These are phyloP conservation scores for Nycticebus coucang DNA, from an alignment of 2,113 vertebrate species.

Conservation along the genomic window DNA sequence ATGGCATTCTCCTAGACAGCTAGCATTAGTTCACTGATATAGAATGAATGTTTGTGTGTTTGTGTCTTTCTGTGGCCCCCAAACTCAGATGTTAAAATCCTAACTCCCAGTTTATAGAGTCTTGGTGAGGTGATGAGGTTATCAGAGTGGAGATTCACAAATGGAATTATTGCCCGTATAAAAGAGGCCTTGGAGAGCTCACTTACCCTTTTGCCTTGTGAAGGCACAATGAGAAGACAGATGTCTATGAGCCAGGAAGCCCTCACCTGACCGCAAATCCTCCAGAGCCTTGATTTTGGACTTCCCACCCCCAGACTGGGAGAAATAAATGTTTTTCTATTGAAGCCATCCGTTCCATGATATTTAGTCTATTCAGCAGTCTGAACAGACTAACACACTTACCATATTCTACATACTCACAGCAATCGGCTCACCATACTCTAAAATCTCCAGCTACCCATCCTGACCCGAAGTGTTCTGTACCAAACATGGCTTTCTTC, in stretches of 20 bases:
- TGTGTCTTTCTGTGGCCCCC: no score
- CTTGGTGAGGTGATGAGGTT: neutral
- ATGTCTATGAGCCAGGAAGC: neutral
- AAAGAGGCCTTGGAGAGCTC: neutral
- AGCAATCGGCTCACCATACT: neutral
- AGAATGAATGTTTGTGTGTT: neutral
- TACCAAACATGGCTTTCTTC: neutral
- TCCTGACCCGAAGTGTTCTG: neutral
- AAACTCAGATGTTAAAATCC: neutral
- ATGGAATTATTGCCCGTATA: neutral
- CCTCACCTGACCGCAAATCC: neutral
- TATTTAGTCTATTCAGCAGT: neutral
- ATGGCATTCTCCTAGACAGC: neutral
- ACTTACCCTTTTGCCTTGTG: neutral
- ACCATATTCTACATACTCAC: neutral
- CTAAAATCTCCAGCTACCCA: neutral
- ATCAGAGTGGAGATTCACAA: neutral
- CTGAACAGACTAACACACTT: neutral
- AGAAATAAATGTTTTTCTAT: no score
- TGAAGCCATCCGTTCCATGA: no score
- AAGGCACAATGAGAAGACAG: no score
- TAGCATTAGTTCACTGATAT: neutral
- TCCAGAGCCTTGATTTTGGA: neutral
- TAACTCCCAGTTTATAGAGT: neutral
- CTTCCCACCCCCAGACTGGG: neutral